Conservation (phyloP, 2,113 vertebrate species). For the Gopherus flavomarginatus region DNA sequence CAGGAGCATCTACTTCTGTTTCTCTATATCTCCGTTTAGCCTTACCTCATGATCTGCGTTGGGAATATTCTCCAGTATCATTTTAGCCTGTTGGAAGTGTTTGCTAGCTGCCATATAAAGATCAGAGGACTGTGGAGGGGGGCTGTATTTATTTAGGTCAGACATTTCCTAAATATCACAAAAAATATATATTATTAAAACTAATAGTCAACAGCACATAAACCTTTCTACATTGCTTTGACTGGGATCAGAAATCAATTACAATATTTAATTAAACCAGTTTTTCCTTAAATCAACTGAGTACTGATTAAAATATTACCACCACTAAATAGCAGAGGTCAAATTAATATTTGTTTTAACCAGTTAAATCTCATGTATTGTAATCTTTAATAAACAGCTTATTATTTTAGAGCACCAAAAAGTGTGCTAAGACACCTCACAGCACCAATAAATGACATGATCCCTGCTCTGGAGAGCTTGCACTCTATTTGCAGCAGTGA, state of each 20-base stretch:
- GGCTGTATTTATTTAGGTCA: constrained; percentile 97
- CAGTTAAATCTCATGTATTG: neutral
- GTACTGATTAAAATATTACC: neutral
- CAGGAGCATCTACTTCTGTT: neutral
- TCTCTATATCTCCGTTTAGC: neutral
- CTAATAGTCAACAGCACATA: neutral
- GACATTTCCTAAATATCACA: constrained; percentile 93
- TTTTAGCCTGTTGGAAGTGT: constrained; percentile 98
- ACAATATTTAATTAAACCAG: neutral
- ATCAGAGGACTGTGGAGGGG: constrained; percentile 94
- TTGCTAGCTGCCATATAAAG: constrained; percentile 98
- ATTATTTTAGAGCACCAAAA: neutral
- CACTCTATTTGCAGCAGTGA: neutral
- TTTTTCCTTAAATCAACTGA: neutral
- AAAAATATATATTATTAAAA: constrained; percentile 44
- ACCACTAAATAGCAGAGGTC: neutral
- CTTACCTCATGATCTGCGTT: constrained; percentile 94
- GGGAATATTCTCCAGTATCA: constrained; percentile 96
- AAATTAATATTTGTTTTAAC: neutral
- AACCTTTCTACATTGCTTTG: neutral
- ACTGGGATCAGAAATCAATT: no score
- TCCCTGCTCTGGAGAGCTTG: neutral
- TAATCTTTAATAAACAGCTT: neutral
- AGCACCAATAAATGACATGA: neutral
- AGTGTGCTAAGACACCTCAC: neutral